Evolutionary conservation across 1,140 invertebrate species (phyloP), one percentile per base, ranked within the genome.

Genomic region (Rhynchophorus ferrugineus): DNA sequence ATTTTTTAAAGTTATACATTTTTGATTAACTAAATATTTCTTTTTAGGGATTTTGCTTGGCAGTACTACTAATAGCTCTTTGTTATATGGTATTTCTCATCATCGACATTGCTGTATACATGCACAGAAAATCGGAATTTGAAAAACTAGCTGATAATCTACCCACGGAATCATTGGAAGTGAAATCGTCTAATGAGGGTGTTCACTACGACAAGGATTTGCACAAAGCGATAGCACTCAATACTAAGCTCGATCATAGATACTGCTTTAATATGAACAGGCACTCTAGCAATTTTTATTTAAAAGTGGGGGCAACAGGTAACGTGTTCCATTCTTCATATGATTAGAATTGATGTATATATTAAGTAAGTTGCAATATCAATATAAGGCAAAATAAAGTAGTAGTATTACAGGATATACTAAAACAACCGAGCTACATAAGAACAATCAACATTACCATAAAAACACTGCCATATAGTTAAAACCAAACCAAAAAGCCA

Each of bases 301-400:
- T 85, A 2, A 85, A 85, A 73, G 70, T 84, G 55, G 84, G 84
- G 56, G 83, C 82, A 44, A 78, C 82, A 54, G 79, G 83, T 84
- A 71, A 70, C 47, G 14, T 3, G 1, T 11, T 33, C 6, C 17
- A 18, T 16, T 24, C 11, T 21, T 50, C 33, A 41, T 46, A 34
- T 44, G n/a, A 3, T 36, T n/a, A 36, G 3, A 3, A 13, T 5
- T 36, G n/a, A 36, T 3, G 3, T 3, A 36, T 18, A 41, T 5
- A 37, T 13, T 37, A 37, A 37, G n/a, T n/a, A n/a, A n/a, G n/a
- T n/a, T n/a, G n/a, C n/a, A n/a, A n/a, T n/a, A n/a, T n/a, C n/a
- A n/a, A n/a, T 36, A n/a, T 34, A 16, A 11, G 21, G 17, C 19
- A 20, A 13, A 16, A 3, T 13, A 1, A 39, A 29, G n/a, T 39